phyloP scores from a whole-genome alignment of 1,140 invertebrate genomes.

The Periplaneta americana region DNA sequence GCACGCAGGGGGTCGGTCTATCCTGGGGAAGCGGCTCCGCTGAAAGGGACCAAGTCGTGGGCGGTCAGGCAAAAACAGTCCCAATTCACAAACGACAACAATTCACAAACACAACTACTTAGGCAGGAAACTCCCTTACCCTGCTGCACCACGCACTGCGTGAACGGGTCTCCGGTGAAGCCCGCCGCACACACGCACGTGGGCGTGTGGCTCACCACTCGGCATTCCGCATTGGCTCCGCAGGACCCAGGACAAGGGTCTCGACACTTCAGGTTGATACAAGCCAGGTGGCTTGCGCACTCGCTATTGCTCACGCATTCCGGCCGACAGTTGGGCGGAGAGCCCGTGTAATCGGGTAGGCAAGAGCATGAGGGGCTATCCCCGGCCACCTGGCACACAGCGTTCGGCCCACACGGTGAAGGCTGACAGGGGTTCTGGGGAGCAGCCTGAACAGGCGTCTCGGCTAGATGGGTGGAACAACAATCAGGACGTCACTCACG shows the following conservation, averaged over 20 bases:
- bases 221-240: conserved; percentile 55
- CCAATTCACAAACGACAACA: not conserved
- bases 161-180: conserved; percentile 39
- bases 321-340: conserved; percentile 46
- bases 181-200: conserved; percentile 37
- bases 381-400: conserved; percentile 42
- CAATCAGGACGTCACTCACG: conserved; percentile 32
- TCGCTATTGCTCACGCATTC: conserved; percentile 46
- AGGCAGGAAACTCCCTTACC: conserved; percentile 25
- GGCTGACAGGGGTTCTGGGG: conserved; percentile 44
- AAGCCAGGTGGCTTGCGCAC: conserved; percentile 40
- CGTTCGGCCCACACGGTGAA: conserved; percentile 50
- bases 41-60: conserved; percentile 16
- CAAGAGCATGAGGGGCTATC: conserved; percentile 46
- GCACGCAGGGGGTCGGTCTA: conserved; percentile 45
- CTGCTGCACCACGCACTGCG: conserved; percentile 39
- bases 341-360: conserved; percentile 41
- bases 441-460: conserved; percentile 27
- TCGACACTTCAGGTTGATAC: conserved; percentile 44
- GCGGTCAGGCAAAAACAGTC: not conserved
- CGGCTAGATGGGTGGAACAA: not conserved
- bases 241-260: conserved; percentile 48
- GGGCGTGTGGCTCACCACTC: conserved; percentile 53
- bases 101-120: not conserved
- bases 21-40: conserved; percentile 28